These are phyloP conservation scores for Adoxophyes honmai DNA, from an alignment of 1,140 invertebrate genomes.

Conservation along the genomic window DNA sequence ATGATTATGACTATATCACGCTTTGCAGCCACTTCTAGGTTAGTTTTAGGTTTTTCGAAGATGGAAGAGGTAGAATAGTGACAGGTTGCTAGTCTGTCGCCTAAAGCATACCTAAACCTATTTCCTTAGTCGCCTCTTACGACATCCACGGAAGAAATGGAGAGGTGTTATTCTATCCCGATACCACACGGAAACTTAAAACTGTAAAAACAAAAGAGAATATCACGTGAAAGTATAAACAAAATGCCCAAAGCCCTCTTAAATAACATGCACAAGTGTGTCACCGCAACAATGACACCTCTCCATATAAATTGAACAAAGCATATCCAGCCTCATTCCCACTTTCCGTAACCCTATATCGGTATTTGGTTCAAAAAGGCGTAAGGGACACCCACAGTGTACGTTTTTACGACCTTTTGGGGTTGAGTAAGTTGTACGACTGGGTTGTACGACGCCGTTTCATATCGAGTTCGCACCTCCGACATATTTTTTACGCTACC, in stretches of 20 bases:
- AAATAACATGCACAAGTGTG: constrained; percentile 10
- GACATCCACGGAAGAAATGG: too few species aligned
- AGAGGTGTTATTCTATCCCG: too few species aligned
- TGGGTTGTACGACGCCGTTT: constrained; percentile 10
- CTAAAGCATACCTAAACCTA: too few species aligned
- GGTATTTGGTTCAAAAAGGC: background rate
- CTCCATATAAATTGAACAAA: constrained; percentile 12
- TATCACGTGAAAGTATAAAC: constrained; percentile 22
- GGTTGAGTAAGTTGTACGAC: constrained; percentile 17
- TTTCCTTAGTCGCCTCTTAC: too few species aligned
- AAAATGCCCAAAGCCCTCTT: constrained; percentile 17
- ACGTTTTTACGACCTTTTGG: background rate
- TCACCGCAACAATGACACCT: constrained; percentile 11
- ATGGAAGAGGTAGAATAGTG: too few species aligned
- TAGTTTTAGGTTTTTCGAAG: too few species aligned
- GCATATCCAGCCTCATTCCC: constrained; percentile 31
- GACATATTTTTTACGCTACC: constrained; percentile 30
- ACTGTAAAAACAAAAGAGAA: too few species aligned
- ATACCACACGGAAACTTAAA: too few species aligned
- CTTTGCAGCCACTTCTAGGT: too few species aligned
- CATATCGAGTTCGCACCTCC: constrained; percentile 28
- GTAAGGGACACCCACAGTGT: background rate
- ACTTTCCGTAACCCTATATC: constrained; percentile 29
- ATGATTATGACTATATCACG: too few species aligned
- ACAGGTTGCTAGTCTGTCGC: too few species aligned